Evolutionary conservation across 2,797 vertebrate genomes (phyloP).

Genomic region (Typhlichthys eigenmanni): DNA sequence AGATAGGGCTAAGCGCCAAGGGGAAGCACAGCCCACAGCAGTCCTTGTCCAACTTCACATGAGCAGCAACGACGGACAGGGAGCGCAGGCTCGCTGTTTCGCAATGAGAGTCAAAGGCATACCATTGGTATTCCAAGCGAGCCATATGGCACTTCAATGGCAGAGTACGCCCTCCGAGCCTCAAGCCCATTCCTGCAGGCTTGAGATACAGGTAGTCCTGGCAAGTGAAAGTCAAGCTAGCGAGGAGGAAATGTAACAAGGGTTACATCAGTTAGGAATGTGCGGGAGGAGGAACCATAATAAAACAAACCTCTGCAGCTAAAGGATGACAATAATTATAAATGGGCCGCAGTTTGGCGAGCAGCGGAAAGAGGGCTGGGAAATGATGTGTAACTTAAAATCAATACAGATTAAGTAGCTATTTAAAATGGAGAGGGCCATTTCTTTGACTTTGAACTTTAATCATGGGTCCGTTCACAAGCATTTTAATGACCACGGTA

Average conservation of each 20-base stretch:
- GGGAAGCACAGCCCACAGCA: conserved; percentile 48
- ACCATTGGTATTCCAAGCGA: conserved; percentile 67
- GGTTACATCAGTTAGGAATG: conserved; percentile 33
- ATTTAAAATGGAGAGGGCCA: conserved; percentile 57
- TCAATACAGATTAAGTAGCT: conserved; percentile 72
- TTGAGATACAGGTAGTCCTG: conserved; percentile 66
- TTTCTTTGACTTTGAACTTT: conserved; percentile 64
- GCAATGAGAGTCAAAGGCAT: conserved; percentile 63
- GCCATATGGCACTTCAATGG: conserved; percentile 65
- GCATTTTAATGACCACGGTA: conserved; percentile 45
- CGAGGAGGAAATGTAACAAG: conserved; percentile 36
- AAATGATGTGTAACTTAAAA: conserved; percentile 60
- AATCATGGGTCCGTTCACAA: conserved; percentile 50
- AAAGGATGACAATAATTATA: conserved; percentile 49
- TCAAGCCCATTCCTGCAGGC: conserved; percentile 62
- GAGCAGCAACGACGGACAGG: conserved; percentile 48
- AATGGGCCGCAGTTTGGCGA: conserved; percentile 42
- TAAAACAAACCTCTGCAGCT: conserved; percentile 57
- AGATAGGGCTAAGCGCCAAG: conserved; percentile 63
- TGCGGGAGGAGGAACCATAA: conserved; percentile 43
- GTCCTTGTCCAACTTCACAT: conserved; percentile 54
- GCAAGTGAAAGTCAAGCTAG: conserved; percentile 10
- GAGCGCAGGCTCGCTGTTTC: conserved; percentile 52
- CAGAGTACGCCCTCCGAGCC: conserved; percentile 62
- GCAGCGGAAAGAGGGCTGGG: conserved; percentile 51